A percentile compares a stretch with the other conserved stretches of the same genome.
Conservation (phyloP, 2,797 vertebrate species). For the Periparus ater region DNA sequence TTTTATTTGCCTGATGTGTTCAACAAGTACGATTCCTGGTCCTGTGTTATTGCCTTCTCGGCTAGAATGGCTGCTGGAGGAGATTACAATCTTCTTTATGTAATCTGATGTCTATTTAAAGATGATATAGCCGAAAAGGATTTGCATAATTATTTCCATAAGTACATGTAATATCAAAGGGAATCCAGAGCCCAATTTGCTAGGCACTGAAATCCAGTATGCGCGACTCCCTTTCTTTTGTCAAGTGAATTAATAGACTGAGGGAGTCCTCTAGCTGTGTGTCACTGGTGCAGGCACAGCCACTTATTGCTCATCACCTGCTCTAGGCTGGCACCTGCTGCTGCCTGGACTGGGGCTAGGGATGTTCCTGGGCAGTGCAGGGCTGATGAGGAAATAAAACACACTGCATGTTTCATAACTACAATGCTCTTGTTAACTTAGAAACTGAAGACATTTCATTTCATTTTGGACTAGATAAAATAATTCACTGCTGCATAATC, state of each 20-base stretch:
- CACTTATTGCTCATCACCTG: background rate
- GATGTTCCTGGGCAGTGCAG: background rate
- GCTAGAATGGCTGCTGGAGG: slow-evolving; percentile 57
- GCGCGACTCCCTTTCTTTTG: slow-evolving; percentile 30
- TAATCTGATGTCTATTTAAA: slow-evolving; percentile 76
- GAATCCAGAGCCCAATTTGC: slow-evolving; percentile 64
- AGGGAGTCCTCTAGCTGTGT: slow-evolving; percentile 66
- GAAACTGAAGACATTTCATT: slow-evolving; percentile 60
- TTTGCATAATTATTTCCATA: slow-evolving; percentile 79
- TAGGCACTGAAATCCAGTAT: slow-evolving; percentile 56
- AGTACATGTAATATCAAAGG: slow-evolving; percentile 66
- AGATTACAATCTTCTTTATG: slow-evolving; percentile 72
- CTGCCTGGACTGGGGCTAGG: background rate
- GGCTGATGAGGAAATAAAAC: slow-evolving; percentile 25
- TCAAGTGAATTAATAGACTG: slow-evolving; percentile 62
- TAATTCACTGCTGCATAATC: slow-evolving; percentile 16
- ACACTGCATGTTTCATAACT: background rate
- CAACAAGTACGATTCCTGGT: slow-evolving; percentile 68
- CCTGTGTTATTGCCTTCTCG: slow-evolving; percentile 48
- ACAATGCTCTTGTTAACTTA: slow-evolving; percentile 15
- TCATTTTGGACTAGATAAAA: slow-evolving; percentile 62
- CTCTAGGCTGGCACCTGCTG: background rate
- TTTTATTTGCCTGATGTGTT: slow-evolving; percentile 52
- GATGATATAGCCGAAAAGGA: slow-evolving; percentile 72
- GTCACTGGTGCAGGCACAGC: slow-evolving; percentile 22